Base-by-base conservation (phyloP, 1,140 invertebrate species). In the Rhyacophila brunnea region DNA sequence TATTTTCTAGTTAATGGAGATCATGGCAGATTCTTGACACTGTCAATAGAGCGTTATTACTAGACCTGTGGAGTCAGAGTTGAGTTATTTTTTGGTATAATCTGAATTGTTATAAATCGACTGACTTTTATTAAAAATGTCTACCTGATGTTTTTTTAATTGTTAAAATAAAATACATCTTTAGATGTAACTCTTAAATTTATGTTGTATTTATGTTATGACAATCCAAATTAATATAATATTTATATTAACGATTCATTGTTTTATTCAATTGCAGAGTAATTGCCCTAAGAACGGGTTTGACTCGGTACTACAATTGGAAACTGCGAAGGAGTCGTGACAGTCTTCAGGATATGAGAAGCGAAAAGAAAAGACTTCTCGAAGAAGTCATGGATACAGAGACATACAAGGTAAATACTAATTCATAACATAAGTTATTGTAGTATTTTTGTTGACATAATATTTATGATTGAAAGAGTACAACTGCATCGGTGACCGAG, bases 361-460 rank as follows among this genome's bases (percentile, higher is more conserved):
- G 86, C 53, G 85, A 93, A 66, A 96, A 95, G 70, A 91, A 90
- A 71, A 87, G 91, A 73, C 89, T 98, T 66, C 78, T 99, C 40
- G 94, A 98, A 70, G 88, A 95, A 74, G 95, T 99, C 28, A 97
- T 94, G 85, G 95, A 98, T 71, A 98, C 87, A 44, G 96, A 98
- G 79, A 98, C 94, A 1, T 99, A 97, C 73, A 98, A 98, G 80
- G 92, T 95, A 75, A 59, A 18, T 80, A n/a, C n/a, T n/a, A n/a
- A n/a, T n/a, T n/a, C n/a, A n/a, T n/a, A n/a, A n/a, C n/a, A n/a
- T n/a, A n/a, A n/a, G n/a, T n/a, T n/a, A n/a, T n/a, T n/a, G n/a
- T n/a, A n/a, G n/a, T n/a, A n/a, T n/a, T n/a, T n/a, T n/a, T n/a
- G n/a, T n/a, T n/a, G n/a, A n/a, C n/a, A n/a, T n/a, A n/a, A n/a